Base-by-base conservation (phyloP, 1,140 invertebrate genomes). In the Drosophila bipectinata region DNA sequence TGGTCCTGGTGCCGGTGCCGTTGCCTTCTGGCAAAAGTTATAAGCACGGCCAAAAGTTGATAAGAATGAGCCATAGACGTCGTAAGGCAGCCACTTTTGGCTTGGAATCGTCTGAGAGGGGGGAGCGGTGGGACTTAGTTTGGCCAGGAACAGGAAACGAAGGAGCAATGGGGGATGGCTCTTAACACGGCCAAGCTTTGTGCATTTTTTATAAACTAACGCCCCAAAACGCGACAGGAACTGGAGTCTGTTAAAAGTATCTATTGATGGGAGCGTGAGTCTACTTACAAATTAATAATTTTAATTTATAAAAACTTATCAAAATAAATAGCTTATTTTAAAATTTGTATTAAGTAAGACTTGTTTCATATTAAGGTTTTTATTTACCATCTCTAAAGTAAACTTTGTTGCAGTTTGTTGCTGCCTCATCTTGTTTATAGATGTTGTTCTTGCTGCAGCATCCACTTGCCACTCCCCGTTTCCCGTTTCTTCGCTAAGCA, bases 31-130 rank as follows among this genome's bases (percentile, higher is more conserved):
- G 56, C 74, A 72, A 51, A 87, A 88, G 82, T 87, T 87, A 87
- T 82, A 87, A 87, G 83, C 83, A 87, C 72, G 84, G 72, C 79
- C 79, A 76, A 87, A 87, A 87, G 75, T 87, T 87, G 82, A 87
- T 87, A 87, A 88, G 83, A 88, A 87, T 88, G 83, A 87, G 83
- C 81, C 82, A 87, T 85, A 87, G 81, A 85, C 81, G 82, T 85
- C 78, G 82, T 85, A 77, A 75, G 75, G 82, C 83, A 87, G 83
- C 78, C 77, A 82, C 83, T 88, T 76, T 80, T 79, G 69, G 32
- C 52, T 34, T 1, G 21, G 14, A 37, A 39, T 58, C 28, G 28
- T 58, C 30, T 18, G 18, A 21, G 47, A 21, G 30, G 44, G 44
- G 9, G 14, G 28, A 18, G 24, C 3, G 15, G 7, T 21, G 21